These are phyloP conservation scores for Chaetogeoica ovagalla DNA, from an alignment of 2,888 invertebrate species.

Conservation along the genomic window DNA sequence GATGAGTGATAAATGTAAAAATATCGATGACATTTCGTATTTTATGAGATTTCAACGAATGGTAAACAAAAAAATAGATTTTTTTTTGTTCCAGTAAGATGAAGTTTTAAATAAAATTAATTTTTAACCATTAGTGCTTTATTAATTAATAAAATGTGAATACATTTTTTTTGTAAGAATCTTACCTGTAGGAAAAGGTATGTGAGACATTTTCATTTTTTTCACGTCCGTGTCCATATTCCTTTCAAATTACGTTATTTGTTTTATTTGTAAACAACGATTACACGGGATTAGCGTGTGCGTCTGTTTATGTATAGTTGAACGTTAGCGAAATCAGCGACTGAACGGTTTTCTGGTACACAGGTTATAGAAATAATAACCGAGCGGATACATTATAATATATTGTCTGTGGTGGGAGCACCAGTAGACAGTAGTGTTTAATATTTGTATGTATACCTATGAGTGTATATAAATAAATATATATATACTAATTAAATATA, in stretches of 20 bases:
- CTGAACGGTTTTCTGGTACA: conserved; percentile 13
- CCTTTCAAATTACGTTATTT: background rate
- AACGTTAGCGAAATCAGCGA: conserved; percentile 18
- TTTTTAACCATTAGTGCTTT: too few species aligned
- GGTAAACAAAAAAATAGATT: too few species aligned
- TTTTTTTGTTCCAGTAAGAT: too few species aligned
- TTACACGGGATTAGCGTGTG: background rate
- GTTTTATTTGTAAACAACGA: background rate
- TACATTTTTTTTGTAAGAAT: background rate
- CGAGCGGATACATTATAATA: background rate
- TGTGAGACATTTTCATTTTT: conserved; percentile 5
- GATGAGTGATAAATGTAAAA: too few species aligned
- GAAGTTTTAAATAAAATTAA: too few species aligned
- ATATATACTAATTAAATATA: too few species aligned
- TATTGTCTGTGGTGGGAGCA: background rate
- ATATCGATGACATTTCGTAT: too few species aligned
- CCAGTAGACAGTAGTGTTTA: background rate
- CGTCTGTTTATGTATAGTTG: background rate
- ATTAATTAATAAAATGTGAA: too few species aligned
- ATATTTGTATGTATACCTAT: too few species aligned
- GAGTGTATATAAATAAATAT: background rate
- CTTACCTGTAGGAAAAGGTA: conserved; percentile 36
- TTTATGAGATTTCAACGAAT: too few species aligned
- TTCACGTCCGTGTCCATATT: background rate
- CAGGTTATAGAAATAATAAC: background rate